Percentiles rank a stretch among this genome's conserved stretches.
Evolutionary conservation across 2,113 vertebrate genomes (phyloP).

Genomic region (Dicrurus megarhynchus): DNA sequence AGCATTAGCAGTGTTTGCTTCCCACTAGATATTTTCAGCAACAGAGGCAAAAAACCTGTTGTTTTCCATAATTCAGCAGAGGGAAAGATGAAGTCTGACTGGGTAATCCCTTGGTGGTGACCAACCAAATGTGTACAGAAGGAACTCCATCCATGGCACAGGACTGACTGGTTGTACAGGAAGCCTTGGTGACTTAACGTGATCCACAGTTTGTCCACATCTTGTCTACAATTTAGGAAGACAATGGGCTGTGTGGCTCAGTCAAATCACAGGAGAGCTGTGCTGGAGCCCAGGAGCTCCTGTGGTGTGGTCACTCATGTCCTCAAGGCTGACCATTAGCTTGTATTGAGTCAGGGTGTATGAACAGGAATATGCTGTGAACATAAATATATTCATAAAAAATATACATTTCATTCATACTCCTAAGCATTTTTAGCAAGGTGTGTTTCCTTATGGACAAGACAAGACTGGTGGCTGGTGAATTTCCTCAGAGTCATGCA

Average conservation of each 20-base stretch:
- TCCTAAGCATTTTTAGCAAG: background rate
- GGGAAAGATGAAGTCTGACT: background rate
- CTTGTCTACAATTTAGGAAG: background rate
- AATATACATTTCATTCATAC: background rate
- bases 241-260: background rate
- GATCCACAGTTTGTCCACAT: fast-evolving
- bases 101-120: background rate
- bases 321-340: background rate
- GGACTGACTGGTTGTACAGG: background rate
- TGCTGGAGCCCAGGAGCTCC: background rate
- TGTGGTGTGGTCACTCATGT: background rate
- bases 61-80: background rate
- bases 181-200: background rate
- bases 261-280: background rate
- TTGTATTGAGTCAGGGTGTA: background rate
- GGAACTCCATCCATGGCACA: background rate
- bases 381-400: background rate
- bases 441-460: background rate
- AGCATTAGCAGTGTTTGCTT: background rate
- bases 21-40: background rate
- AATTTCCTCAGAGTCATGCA: background rate
- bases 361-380: background rate
- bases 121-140: background rate
- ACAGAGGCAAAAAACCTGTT: background rate
- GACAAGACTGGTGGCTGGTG: background rate